Base-by-base conservation (phyloP, 2,888 invertebrate species). In the Iselma pallidipennis region DNA sequence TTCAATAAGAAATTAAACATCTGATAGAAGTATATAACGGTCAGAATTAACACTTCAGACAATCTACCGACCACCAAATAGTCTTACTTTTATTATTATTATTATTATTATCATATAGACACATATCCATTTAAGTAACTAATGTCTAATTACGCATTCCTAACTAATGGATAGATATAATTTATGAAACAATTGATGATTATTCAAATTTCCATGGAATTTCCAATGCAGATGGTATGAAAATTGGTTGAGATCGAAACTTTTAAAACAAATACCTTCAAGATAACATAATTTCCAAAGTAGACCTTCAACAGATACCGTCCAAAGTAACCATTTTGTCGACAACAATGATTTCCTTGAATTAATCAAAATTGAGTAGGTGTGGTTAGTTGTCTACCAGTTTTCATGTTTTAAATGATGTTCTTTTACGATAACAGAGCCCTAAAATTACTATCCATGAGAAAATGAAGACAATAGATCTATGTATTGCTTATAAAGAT, bases 1-100 rank as follows among this genome's bases (percentile, higher is more conserved):
- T 37, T 37, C 6, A 63, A 63, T 57, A 66, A 60, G 37, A 16
- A 37, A 37, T 37, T 7, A 37, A 16, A 37, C 7, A 37, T 37
- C 37, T 37, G 16, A 37, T 37, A 37, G 7, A 37, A 5, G 9
- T 7, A 37, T 37, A 37, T 16, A 37, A 16, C 37, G 16, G 37
- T 16, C 37, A 16, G 16, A 16, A 37, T 37, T 37, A 37, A 7
- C 37, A 37, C 16, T 37, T 16, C 26, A 26, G 26, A 26, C 37
- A 16, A 37, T 37, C 37, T 37, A 37, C 16, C 37, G 16, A 16
- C 37, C 16, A 37, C 37, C 16, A 37, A 16, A n/a, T n/a, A n/a
- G 16, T 37, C 37, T 16, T 37, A 37, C 16, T 16, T 37, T 16
- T 16, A 16, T 37, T n/a, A 16, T 16, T 7, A 19, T 7, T n/a